phyloP scores from a whole-genome alignment of 2,797 vertebrate species.

The Salmo trutta region DNA sequence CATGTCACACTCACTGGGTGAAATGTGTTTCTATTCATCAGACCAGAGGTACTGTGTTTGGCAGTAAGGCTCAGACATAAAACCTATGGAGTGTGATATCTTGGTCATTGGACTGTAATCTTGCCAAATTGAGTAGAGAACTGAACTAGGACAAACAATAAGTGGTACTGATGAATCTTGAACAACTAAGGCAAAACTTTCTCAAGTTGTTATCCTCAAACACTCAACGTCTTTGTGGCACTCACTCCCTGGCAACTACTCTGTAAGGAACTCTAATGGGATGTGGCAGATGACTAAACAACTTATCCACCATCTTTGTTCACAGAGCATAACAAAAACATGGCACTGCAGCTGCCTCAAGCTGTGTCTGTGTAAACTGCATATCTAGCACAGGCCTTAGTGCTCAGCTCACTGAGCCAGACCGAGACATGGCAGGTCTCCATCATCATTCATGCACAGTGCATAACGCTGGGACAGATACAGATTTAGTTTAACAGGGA shows the following conservation, averaged over 20 bases:
- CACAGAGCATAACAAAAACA: background rate
- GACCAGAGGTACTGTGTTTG: background rate
- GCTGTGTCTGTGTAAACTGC: background rate
- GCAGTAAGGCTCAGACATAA: background rate
- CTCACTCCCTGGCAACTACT: background rate
- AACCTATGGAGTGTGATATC: background rate
- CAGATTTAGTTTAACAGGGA: background rate
- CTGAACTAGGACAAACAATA: background rate
- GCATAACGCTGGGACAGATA: background rate
- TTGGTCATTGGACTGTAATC: background rate
- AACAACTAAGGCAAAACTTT: background rate
- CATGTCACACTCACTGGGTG: too few relatives aligned
- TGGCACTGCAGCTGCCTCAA: background rate
- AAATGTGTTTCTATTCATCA: background rate
- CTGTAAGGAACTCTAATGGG: background rate
- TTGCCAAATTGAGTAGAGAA: background rate
- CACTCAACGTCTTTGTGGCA: background rate
- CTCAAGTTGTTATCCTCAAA: background rate
- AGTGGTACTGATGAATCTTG: background rate
- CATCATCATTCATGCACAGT: conserved; percentile 3
- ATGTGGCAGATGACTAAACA: background rate
- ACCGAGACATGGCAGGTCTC: conserved; percentile 1
- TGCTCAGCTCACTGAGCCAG: background rate
- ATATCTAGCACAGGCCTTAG: background rate
- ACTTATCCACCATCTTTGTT: background rate